Evolutionary conservation across 37 sponge, comb jelly and placozoan species (phyloP).

Genomic region (Spongilla lacustris): DNA sequence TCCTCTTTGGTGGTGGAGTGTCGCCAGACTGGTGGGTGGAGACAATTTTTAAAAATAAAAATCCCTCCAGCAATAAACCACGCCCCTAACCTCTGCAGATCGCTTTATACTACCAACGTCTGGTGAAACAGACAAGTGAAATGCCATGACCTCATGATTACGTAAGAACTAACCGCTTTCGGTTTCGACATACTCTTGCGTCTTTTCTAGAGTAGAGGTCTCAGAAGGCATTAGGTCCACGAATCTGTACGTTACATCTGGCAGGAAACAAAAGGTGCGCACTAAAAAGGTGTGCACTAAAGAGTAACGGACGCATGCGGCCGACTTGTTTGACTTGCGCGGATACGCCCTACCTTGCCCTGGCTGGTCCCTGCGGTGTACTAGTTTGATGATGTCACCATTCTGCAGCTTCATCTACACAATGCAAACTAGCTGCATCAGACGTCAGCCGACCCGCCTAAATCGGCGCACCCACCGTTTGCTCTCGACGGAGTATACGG

Average conservation of each 20-base stretch:
- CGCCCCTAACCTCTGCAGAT: background rate
- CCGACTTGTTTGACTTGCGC: background rate
- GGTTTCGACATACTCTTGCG: constrained; percentile 12
- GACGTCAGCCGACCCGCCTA: background rate
- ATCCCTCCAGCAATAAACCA: background rate
- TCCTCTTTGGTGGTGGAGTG: background rate
- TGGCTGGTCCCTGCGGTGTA: constrained; percentile 24
- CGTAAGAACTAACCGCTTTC: background rate
- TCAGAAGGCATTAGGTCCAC: background rate
- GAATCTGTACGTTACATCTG: constrained; percentile 14
- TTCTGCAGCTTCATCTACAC: constrained; percentile 32
- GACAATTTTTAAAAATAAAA: background rate
- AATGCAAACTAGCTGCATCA: background rate
- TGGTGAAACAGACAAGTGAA: background rate
- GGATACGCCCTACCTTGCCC: background rate
- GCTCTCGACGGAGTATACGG: constrained; percentile 31
- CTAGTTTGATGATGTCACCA: constrained; percentile 39
- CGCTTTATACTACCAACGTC: background rate
- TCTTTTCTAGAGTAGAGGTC: constrained; percentile 1
- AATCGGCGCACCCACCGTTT: background rate
- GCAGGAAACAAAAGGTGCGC: too few species aligned
- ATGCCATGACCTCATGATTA: background rate
- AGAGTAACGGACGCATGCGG: background rate
- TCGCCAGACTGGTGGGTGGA: background rate
- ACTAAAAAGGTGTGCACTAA: too few species aligned